Conservation (phyloP, 2,113 vertebrate species). For the Saguinus imperator region DNA sequence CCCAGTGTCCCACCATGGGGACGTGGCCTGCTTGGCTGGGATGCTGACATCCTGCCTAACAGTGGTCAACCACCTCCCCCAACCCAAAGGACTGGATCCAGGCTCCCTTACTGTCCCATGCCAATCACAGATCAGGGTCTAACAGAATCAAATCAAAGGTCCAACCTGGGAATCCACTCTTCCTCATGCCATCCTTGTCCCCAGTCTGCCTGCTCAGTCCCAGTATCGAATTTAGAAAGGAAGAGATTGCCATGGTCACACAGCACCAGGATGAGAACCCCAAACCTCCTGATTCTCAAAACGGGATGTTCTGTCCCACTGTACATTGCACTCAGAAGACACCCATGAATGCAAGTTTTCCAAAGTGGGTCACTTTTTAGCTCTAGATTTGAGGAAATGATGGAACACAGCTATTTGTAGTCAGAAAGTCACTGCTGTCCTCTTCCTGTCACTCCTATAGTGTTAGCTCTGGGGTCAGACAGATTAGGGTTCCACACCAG, state of each 20-base stretch:
- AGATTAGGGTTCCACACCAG: neutral
- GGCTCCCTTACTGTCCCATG: neutral
- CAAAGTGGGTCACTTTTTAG: neutral
- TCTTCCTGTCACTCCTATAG: neutral
- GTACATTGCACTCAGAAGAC: neutral
- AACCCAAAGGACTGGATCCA: neutral
- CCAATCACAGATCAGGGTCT: neutral
- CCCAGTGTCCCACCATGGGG: neutral
- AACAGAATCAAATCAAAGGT: neutral
- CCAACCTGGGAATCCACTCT: neutral
- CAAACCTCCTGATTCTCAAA: neutral
- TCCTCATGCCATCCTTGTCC: rapidly evolving
- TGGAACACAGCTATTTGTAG: neutral
- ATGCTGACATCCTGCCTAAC: neutral
- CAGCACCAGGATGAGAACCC: neutral
- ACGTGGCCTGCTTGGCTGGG: neutral
- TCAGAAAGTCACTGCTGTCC: neutral
- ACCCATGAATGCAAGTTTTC: neutral
- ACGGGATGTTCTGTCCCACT: neutral
- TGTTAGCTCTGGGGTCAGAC: neutral
- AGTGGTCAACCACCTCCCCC: no score
- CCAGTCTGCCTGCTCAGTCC: neutral
- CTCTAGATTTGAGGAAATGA: neutral
- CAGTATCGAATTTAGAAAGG: neutral
- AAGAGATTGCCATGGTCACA: neutral